Evolutionary conservation across 1,140 invertebrate genomes (phyloP), one percentile per base, ranked within the genome.

Genomic region (Hirudo medicinalis): DNA sequence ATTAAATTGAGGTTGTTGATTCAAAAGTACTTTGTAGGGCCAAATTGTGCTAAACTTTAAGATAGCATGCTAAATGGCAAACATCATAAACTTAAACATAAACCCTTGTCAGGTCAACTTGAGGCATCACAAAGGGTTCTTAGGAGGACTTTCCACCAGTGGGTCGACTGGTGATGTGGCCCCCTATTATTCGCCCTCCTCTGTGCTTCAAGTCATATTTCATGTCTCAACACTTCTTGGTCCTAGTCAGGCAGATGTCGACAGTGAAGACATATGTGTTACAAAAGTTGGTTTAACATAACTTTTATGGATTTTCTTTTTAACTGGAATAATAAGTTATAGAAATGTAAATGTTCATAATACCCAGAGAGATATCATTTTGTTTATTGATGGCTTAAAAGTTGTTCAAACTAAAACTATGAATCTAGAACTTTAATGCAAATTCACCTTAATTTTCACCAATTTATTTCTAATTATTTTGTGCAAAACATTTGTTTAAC

Each of bases 211-310:
- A 81, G 87, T 89, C 22, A 79, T 85, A 22, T 97, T 94, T 81
- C 94, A 97, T 81, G 93, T 97, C 25, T 90, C 92, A n/a, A 97
- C 94, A 0, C 85, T 92, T 74, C 93, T 97, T 89, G 90, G 91
- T 32, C 90, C 90, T 0, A 87, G 57, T 63, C 57, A 63, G 2
- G 20, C 22, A 15, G 57, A 63, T 63, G 57, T 5, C 22, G 17
- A 22, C 11, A 13, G 20, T 63, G 57, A 63, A 63, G 57, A 63
- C 8, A n/a, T 63, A n/a, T 63, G 57, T 20, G 57, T 32, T 13
- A 63, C 19, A 20, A 63, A 63, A 32, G 57, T 63, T 8, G 57
- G 57, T 63, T 22, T 22, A 49, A 9, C 13, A 5, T 49, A 49
- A 49, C 13, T 15, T 49, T 49, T 19, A 22, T 25, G 9, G 0